A percentile compares a stretch with the other conserved stretches of the same genome.
Evolutionary conservation across 2,113 vertebrate species (phyloP).

Genomic region (Callospermophilus lateralis): DNA sequence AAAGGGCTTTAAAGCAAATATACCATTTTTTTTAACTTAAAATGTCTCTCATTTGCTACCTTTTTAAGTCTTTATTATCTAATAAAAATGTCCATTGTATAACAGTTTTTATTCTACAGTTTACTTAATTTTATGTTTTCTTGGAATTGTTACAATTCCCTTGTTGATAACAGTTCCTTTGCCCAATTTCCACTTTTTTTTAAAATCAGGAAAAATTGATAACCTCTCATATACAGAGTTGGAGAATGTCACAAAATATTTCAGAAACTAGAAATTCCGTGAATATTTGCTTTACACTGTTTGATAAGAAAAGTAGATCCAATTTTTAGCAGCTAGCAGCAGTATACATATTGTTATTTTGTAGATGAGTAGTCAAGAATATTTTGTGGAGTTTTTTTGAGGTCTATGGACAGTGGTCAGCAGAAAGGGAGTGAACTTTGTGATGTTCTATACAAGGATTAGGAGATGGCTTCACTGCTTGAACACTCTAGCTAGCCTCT

Average conservation of each 20-base stretch:
- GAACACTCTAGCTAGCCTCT: neutral
- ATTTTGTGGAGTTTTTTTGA: neutral
- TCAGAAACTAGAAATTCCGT: neutral
- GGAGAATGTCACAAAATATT: neutral
- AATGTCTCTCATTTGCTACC: neutral
- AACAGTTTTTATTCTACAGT: conserved; percentile 50
- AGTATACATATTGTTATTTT: neutral
- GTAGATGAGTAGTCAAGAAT: neutral
- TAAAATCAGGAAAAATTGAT: neutral
- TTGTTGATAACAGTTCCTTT: neutral
- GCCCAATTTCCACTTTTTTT: neutral
- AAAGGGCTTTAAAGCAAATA: conserved; percentile 47
- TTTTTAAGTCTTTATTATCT: conserved; percentile 48
- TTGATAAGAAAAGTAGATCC: neutral
- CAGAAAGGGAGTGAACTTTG: neutral
- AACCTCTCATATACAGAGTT: neutral
- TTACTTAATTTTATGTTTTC: conserved; percentile 8
- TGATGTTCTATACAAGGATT: neutral
- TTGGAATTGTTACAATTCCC: neutral
- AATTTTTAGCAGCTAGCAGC: neutral
- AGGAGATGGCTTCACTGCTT: neutral
- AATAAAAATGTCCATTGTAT: conserved; percentile 22
- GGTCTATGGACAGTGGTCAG: neutral
- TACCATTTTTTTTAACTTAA: conserved; percentile 42
- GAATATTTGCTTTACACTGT: neutral